A percentile compares a stretch with the other conserved stretches of the same genome.
phyloP scores from a whole-genome alignment of 2,888 invertebrate genomes.

The Plusia festucae region DNA sequence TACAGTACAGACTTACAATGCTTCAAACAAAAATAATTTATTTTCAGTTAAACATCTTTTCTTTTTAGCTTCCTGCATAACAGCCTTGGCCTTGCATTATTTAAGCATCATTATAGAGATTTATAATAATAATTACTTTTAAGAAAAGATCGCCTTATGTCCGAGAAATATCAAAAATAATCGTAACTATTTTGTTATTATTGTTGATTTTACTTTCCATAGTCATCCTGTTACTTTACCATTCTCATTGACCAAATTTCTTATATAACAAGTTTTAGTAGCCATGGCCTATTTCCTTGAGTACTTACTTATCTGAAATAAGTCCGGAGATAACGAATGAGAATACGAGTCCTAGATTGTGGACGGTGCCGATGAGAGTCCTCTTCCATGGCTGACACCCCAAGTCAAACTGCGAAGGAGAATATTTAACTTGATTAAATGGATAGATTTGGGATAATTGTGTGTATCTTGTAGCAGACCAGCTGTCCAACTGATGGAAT shows the following conservation, averaged over 20 bases:
- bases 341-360: slow-evolving; percentile 92
- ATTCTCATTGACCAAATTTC: no score
- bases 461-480: neutral
- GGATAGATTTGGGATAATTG: no score
- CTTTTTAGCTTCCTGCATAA: neutral
- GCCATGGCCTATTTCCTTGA: no score
- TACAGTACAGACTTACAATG: no score
- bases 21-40: no score
- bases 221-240: no score
- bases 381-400: slow-evolving; percentile 93
- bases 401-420: slow-evolving; percentile 89
- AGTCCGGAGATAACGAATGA: slow-evolving; percentile 92
- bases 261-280: no score
- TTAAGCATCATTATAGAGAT: neutral
- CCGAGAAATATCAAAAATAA: no score
- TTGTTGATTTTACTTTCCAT: no score
- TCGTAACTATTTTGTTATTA: no score
- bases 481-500: no score
- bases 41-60: neutral
- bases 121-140: neutral
- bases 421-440: no score
- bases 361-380: slow-evolving; percentile 92
- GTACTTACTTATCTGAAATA: slow-evolving; percentile 92
- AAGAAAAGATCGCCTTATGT: neutral
- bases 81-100: slow-evolving; percentile 1